Percentiles rank a stretch among this genome's conserved stretches.
Evolutionary conservation across 2,113 vertebrate genomes (phyloP).

Genomic region (Cephalopholis sonnerati): DNA sequence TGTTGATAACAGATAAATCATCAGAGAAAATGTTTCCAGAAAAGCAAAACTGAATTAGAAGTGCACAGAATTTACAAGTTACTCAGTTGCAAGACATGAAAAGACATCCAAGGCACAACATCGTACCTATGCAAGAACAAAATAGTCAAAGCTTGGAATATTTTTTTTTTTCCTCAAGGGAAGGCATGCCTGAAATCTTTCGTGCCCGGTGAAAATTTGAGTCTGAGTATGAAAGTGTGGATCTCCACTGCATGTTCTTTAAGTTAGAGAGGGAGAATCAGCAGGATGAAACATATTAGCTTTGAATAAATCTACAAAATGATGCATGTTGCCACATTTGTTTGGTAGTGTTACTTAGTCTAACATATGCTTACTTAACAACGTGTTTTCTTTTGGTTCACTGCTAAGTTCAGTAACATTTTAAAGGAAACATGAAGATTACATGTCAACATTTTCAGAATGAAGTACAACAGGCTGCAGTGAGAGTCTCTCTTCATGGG

Average conservation of each 20-base stretch:
- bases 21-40: neutral
- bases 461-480: too few relatives aligned
- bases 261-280: neutral
- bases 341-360: too few relatives aligned
- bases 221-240: neutral
- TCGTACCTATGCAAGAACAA: conserved; percentile 16
- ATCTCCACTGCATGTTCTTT: neutral
- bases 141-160: conserved; percentile 10
- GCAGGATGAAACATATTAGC: too few relatives aligned
- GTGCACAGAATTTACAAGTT: conserved; percentile 23
- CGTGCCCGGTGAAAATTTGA: neutral
- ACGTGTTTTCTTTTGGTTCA: neutral
- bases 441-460: too few relatives aligned
- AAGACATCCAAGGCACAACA: conserved; percentile 7
- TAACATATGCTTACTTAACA: too few relatives aligned
- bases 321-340: too few relatives aligned
- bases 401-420: neutral
- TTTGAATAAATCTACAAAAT: too few relatives aligned
- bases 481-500: too few relatives aligned
- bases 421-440: neutral
- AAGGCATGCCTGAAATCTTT: neutral
- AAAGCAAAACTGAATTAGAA: conserved; percentile 21
- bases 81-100: conserved; percentile 40
- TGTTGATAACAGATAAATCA: conserved; percentile 21
- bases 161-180: neutral